phyloP scores from a whole-genome alignment of 1,140 invertebrate genomes.

The Drosophila lacteicornis region DNA sequence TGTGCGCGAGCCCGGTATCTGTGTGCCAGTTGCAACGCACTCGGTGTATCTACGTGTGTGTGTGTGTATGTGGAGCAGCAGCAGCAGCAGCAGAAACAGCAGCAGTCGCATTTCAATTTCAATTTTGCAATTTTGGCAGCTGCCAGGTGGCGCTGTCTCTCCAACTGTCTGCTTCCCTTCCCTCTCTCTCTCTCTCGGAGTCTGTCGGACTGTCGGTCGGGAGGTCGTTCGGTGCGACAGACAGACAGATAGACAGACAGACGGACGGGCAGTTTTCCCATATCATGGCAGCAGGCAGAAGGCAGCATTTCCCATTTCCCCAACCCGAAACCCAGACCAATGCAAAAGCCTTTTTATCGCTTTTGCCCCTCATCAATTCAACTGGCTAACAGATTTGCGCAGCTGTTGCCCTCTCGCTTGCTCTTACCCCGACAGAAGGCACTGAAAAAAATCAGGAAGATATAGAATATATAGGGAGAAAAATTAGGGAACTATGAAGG shows the following conservation, averaged over 20 bases:
- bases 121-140: conserved; percentile 83
- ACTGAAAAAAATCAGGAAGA: no score
- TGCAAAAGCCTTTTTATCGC: conserved; percentile 80
- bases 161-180: conserved; percentile 66
- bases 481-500: not conserved
- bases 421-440: not conserved
- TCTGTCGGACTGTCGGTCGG: conserved; percentile 10
- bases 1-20: conserved; percentile 1
- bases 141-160: conserved; percentile 81
- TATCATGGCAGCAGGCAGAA: conserved; percentile 59
- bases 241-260: not conserved
- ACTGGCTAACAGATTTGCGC: conserved; percentile 78
- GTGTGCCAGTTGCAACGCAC: conserved; percentile 15
- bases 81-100: conserved; percentile 34
- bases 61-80: conserved; percentile 34
- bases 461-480: no score
- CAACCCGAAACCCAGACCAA: conserved; percentile 38
- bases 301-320: conserved; percentile 45
- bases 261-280: conserved; percentile 49
- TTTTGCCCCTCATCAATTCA: conserved; percentile 79
- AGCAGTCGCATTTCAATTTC: conserved; percentile 82
- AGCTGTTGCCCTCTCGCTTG: conserved; percentile 50
- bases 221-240: not conserved
- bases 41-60: not conserved
- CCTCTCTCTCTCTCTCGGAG: not conserved